Evolutionary conservation across 2,113 vertebrate species (phyloP).

Genomic region (Caretta caretta): DNA sequence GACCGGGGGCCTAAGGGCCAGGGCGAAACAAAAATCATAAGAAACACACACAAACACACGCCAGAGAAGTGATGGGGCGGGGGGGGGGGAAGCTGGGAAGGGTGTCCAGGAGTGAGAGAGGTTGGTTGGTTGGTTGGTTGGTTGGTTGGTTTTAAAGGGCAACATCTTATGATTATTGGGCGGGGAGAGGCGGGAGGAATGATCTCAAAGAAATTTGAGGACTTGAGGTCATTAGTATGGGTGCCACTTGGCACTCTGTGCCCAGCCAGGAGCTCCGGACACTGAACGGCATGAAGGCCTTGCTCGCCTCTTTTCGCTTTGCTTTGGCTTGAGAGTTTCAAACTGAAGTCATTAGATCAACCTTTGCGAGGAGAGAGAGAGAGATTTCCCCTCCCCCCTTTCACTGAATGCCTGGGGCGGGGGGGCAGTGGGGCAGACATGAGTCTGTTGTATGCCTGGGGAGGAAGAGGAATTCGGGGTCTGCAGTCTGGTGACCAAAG

Average conservation of each 20-base stretch:
- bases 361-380: background rate
- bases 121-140: background rate
- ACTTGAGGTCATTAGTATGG: background rate
- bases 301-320: background rate
- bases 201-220: background rate
- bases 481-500: background rate
- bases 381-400: background rate
- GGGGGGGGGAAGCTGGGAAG: background rate
- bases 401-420: background rate
- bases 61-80: background rate
- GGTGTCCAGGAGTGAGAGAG: background rate
- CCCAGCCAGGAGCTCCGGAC: background rate
- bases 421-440: too few relatives aligned
- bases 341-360: background rate
- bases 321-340: background rate
- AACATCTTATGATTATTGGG: background rate
- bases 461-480: background rate
- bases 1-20: slow-evolving; percentile 90
- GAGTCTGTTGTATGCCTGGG: background rate
- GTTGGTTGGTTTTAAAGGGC: background rate
- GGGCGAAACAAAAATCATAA: background rate
- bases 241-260: background rate
- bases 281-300: background rate
- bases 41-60: background rate
- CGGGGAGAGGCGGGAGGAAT: background rate